Conservation (phyloP, 2,797 vertebrate genomes). For the Epinephelus awoara region DNA sequence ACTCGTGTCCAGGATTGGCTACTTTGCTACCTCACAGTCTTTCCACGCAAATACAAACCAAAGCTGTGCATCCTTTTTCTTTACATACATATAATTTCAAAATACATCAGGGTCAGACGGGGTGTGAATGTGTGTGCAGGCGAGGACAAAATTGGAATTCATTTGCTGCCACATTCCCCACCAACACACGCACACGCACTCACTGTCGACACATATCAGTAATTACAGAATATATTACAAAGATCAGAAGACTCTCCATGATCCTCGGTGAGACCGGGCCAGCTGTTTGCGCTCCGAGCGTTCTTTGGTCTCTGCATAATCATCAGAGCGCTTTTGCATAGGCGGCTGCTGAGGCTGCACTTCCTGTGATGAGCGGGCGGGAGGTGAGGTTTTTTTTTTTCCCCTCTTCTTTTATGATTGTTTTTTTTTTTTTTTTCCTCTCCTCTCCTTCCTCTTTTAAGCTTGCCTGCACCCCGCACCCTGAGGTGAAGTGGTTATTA, state of each 20-base stretch:
- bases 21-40: background rate
- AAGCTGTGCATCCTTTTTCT: background rate
- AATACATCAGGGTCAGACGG: conserved; percentile 12
- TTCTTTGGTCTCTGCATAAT: conserved; percentile 75
- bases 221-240: conserved; percentile 78
- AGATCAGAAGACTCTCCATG: conserved; percentile 72
- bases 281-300: conserved; percentile 72
- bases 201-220: conserved; percentile 56
- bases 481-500: conserved; percentile 68
- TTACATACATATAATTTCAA: background rate
- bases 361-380: conserved; percentile 67
- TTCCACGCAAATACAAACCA: conserved; percentile 3
- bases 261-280: conserved; percentile 67
- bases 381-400: conserved; percentile 44
- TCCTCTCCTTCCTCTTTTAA: conserved; percentile 38
- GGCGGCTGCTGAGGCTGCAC: conserved; percentile 78
- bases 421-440: conserved; percentile 37
- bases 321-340: conserved; percentile 65
- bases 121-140: background rate
- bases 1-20: background rate
- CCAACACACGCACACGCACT: conserved; percentile 14
- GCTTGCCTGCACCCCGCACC: conserved; percentile 31
- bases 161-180: conserved; percentile 25
- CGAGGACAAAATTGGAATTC: conserved; percentile 37
- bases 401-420: conserved; percentile 32